phyloP scores from a whole-genome alignment of 2,888 invertebrate genomes.

The Tyria jacobaeae region DNA sequence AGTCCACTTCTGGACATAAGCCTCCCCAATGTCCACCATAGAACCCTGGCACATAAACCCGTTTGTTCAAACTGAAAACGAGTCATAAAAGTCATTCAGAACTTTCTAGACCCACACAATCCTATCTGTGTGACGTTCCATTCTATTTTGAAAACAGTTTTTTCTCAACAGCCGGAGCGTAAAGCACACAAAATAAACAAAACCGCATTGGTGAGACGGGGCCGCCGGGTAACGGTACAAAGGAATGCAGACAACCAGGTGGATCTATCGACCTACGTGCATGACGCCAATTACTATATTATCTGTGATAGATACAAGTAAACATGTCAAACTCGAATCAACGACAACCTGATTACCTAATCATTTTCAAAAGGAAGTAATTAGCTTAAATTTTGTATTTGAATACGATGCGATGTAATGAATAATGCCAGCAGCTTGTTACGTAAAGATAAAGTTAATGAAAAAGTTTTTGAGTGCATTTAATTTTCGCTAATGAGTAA shows the following conservation, averaged over 20 bases:
- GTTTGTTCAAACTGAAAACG: conserved; percentile 1
- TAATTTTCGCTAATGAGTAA: too few relatives aligned
- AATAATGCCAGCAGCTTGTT: background rate
- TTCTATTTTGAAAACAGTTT: conserved; percentile 20
- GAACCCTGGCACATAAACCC: too few relatives aligned
- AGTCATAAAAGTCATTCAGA: conserved; percentile 11
- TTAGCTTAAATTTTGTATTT: background rate
- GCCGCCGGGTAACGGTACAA: conserved; percentile 43
- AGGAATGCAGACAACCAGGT: conserved; percentile 51
- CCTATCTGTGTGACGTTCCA: conserved; percentile 11
- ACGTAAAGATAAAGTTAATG: background rate
- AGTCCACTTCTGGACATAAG: too few relatives aligned
- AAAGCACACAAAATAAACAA: conserved; percentile 46
- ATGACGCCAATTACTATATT: conserved; percentile 16
- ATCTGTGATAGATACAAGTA: conserved; percentile 14
- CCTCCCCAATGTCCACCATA: too few relatives aligned
- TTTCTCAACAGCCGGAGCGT: conserved; percentile 24
- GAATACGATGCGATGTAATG: background rate
- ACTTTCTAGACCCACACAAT: conserved; percentile 14
- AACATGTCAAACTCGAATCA: background rate
- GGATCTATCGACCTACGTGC: conserved; percentile 42
- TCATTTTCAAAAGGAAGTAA: background rate
- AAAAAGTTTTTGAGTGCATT: background rate
- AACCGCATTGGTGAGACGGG: conserved; percentile 31
- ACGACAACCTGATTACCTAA: too few relatives aligned